phyloP scores from a whole-genome alignment of 2,113 vertebrate genomes.

The Oreotrochilus melanogaster region DNA sequence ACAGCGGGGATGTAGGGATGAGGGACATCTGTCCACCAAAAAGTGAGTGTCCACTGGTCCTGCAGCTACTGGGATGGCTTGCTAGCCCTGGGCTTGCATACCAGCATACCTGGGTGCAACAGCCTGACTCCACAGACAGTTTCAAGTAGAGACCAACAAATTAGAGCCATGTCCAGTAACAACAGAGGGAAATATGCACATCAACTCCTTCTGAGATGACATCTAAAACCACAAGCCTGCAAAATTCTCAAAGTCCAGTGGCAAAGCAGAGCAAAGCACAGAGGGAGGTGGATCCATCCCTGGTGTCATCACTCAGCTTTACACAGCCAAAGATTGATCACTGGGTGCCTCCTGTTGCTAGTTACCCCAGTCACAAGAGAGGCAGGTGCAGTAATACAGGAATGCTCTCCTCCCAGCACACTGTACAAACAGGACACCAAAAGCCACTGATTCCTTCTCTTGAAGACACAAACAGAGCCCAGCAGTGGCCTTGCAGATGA shows the following conservation, averaged over 20 bases:
- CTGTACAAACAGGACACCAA: not conserved
- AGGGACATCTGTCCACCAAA: not conserved
- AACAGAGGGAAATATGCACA: not conserved
- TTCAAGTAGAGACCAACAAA: not conserved
- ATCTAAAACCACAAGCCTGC: fast-evolving
- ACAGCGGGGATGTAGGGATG: not conserved
- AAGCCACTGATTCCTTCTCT: not conserved
- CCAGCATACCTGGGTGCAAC: not conserved
- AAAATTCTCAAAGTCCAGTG: not conserved
- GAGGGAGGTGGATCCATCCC: not conserved
- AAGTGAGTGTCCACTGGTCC: not conserved
- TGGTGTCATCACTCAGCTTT: not conserved
- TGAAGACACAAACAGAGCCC: not conserved
- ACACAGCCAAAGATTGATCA: not conserved
- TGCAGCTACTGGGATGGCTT: not conserved
- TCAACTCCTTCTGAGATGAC: not conserved
- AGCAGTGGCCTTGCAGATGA: not conserved
- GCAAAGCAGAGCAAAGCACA: not conserved
- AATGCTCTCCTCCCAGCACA: not conserved
- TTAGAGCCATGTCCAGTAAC: not conserved
- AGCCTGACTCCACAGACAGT: not conserved
- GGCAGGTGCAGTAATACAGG: not conserved
- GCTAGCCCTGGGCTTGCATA: not conserved
- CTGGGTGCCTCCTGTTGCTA: not conserved
- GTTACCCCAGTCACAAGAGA: fast-evolving